Conservation (phyloP, 2,797 vertebrate species). For the Melanotaenia parkinsoni region DNA sequence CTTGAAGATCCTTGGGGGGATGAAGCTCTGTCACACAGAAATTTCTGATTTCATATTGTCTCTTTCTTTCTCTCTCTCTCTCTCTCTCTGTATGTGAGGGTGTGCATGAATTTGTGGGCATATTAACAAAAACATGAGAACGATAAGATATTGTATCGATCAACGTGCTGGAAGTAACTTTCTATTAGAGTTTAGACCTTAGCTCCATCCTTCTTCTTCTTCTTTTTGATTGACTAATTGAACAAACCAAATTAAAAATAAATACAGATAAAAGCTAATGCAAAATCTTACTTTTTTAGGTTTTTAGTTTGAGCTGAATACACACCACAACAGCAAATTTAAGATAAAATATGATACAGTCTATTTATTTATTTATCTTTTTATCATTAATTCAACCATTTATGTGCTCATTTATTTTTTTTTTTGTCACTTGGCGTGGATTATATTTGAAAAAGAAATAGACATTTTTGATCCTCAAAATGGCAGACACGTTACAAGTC, state of each 20-base stretch:
- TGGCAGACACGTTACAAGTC: no score
- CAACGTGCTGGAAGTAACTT: not conserved
- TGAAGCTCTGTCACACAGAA: not conserved
- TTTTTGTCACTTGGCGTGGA: not conserved
- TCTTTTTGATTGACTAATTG: not conserved
- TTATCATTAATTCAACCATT: not conserved
- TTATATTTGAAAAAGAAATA: no score
- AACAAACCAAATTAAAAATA: not conserved
- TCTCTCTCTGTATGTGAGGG: not conserved
- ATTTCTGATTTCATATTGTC: conserved; percentile 5
- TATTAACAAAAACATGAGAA: conserved; percentile 8
- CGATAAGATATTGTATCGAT: conserved; percentile 20
- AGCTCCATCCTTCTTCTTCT: not conserved
- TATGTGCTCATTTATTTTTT: not conserved
- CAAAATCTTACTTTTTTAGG: not conserved
- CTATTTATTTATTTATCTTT: not conserved
- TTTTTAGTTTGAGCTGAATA: not conserved
- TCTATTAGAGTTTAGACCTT: not conserved
- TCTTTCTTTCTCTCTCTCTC: not conserved
- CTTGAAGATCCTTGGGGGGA: conserved; percentile 40
- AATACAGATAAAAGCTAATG: no score
- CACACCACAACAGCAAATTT: not conserved
- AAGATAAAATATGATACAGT: not conserved
- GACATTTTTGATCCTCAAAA: no score
- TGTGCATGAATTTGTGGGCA: not conserved